phyloP scores from a whole-genome alignment of 2,797 vertebrate genomes.

The Sternarchorhynchus goeldii region DNA sequence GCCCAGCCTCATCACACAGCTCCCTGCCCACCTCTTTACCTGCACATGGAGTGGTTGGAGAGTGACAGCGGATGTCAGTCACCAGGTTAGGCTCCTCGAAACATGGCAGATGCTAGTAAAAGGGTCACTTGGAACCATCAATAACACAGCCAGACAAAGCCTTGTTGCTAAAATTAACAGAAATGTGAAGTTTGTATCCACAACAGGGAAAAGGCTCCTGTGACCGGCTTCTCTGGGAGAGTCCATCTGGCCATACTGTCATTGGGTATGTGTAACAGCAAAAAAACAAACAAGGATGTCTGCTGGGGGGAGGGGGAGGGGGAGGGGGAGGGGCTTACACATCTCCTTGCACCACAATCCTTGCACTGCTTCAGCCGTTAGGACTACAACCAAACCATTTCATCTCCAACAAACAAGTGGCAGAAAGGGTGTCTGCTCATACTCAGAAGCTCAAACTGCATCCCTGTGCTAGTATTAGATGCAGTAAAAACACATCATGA shows the following conservation, averaged over 20 bases:
- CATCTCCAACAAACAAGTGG: not conserved
- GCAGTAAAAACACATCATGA: not conserved
- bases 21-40: constrained; percentile 82
- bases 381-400: not conserved
- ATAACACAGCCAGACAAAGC: too few species aligned
- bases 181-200: too few species aligned
- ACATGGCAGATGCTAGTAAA: too few species aligned
- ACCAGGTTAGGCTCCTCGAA: too few species aligned
- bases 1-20: constrained; percentile 82
- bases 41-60: constrained; percentile 54
- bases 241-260: too few species aligned
- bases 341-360: not conserved
- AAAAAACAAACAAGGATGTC: not conserved
- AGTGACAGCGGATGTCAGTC: not conserved
- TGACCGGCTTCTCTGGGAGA: too few species aligned
- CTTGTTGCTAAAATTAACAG: too few species aligned
- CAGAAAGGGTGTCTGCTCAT: not conserved
- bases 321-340: not conserved
- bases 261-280: not conserved
- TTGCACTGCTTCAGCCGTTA: not conserved
- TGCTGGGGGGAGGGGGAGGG: not conserved
- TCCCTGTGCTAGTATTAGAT: not conserved
- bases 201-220: too few species aligned
- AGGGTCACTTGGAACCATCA: too few species aligned
- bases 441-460: not conserved